Evolutionary conservation across 2,113 vertebrate genomes (phyloP).

Genomic region (Phalacrocorax carbo): DNA sequence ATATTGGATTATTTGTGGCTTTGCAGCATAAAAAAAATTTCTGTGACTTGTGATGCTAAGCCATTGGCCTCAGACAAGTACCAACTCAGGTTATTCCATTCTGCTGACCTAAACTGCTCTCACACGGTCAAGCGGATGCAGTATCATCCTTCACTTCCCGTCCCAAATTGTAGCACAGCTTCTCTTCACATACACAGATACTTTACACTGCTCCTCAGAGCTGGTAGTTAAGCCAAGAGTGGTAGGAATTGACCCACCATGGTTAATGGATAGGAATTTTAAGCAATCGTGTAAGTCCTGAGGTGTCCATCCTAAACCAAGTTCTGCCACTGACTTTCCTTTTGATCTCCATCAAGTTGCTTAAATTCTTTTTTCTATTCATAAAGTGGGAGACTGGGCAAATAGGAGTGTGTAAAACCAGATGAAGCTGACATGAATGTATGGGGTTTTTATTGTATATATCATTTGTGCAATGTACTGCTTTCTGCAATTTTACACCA

Average conservation of each 20-base stretch:
- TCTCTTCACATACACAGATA: not conserved
- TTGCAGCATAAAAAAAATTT: conserved; percentile 25
- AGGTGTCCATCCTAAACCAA: not conserved
- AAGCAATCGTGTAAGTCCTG: not conserved
- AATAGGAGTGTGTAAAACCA: not conserved
- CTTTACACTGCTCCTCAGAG: not conserved
- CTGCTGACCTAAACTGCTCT: conserved; percentile 59
- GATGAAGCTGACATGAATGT: not conserved
- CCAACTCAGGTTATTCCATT: conserved; percentile 47
- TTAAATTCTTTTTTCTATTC: not conserved
- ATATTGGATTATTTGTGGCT: conserved; percentile 28
- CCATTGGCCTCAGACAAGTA: not conserved
- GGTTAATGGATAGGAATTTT: not conserved
- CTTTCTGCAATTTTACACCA: not conserved
- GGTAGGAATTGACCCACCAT: not conserved
- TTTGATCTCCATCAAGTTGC: not conserved
- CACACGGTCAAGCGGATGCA: conserved; percentile 1
- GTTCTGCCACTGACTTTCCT: not conserved
- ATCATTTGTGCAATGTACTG: not conserved
- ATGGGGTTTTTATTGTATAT: not conserved
- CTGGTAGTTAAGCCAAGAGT: not conserved
- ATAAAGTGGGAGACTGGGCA: not conserved
- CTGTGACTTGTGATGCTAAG: conserved; percentile 33
- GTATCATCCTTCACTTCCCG: not conserved
- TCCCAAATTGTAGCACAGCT: not conserved